Conservation (phyloP, 2,113 vertebrate genomes). For the Panthera tigris region DNA sequence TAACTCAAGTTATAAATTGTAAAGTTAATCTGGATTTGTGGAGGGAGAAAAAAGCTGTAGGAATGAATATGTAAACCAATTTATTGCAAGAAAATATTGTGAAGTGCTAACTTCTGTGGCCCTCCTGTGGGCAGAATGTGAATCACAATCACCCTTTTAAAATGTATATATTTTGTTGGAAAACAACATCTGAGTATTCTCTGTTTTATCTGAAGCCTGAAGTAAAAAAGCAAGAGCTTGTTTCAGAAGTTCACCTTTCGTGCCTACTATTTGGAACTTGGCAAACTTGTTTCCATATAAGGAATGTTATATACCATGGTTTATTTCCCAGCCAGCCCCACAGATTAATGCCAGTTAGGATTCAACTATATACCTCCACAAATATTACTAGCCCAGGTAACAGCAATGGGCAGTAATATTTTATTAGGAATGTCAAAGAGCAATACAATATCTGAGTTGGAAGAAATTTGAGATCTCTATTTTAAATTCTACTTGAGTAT, state of each 20-base stretch:
- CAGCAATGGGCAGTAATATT: background rate
- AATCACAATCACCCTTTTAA: constrained; percentile 32
- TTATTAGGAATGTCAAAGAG: background rate
- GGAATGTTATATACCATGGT: background rate
- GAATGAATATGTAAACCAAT: background rate
- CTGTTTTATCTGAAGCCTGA: background rate
- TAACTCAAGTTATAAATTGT: background rate
- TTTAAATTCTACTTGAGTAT: background rate
- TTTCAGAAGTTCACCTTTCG: background rate
- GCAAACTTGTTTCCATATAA: background rate
- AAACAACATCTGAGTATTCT: background rate
- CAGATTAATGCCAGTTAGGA: background rate
- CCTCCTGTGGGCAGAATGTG: constrained; percentile 2
- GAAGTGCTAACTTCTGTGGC: background rate
- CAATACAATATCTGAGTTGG: background rate
- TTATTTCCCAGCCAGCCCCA: background rate
- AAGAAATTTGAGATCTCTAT: background rate
- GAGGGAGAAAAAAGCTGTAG: background rate
- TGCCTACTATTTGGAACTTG: background rate
- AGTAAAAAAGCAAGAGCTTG: background rate
- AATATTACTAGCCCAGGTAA: background rate
- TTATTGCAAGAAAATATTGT: background rate
- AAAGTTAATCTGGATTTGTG: background rate
- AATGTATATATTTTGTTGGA: background rate
- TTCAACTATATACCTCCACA: background rate